Conservation (phyloP, 2,797 vertebrate genomes). For the Petrocephalus schoutedeni region DNA sequence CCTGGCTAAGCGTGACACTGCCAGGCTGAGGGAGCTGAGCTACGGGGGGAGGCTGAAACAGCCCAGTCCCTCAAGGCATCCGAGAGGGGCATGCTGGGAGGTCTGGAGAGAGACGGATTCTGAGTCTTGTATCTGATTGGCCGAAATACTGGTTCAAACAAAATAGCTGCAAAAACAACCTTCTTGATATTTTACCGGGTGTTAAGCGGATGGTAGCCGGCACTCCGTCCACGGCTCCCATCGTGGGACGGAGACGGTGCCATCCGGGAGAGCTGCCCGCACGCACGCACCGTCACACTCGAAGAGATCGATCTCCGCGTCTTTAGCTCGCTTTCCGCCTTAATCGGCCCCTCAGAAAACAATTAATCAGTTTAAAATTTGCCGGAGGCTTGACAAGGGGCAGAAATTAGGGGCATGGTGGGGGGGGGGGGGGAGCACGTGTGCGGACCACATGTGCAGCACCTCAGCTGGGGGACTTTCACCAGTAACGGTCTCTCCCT, state of each 20-base stretch:
- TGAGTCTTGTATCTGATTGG: background rate
- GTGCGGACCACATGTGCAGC: constrained; percentile 24
- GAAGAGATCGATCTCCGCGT: background rate
- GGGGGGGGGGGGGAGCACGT: background rate
- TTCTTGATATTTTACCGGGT: background rate
- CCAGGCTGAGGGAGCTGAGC: background rate
- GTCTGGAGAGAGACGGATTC: background rate
- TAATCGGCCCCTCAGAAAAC: background rate
- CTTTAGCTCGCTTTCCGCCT: background rate
- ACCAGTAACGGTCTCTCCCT: background rate
- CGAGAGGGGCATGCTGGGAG: background rate
- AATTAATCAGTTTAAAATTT: background rate
- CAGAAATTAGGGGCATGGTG: background rate
- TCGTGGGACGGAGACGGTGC: no score
- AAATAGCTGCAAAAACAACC: background rate
- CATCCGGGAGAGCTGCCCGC: background rate
- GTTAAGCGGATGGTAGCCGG: no score
- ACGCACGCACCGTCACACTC: background rate
- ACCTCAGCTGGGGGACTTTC: constrained; percentile 6
- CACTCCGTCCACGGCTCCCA: background rate
- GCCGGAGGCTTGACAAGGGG: background rate
- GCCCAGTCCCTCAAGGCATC: background rate
- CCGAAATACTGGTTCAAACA: background rate
- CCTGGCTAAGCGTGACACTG: constrained; percentile 6
- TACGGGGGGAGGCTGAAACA: background rate